A percentile compares a stretch with the other conserved stretches of the same genome.
phyloP scores from a whole-genome alignment of 2,888 invertebrate species.

The Conus canariensis region DNA sequence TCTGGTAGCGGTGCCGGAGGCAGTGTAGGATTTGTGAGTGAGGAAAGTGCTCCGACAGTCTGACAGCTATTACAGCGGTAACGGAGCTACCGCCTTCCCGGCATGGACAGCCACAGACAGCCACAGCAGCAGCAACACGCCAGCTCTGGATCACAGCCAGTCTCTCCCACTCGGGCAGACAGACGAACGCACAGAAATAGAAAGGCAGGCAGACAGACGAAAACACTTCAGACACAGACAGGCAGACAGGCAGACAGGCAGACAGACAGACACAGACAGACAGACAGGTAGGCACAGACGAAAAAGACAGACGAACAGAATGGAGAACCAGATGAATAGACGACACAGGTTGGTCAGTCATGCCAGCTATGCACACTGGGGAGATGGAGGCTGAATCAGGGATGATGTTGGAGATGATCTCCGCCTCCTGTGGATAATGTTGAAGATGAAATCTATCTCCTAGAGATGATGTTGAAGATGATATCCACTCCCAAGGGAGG shows the following conservation, averaged over 20 bases:
- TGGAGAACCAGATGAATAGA: neutral
- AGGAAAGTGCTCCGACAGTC: neutral
- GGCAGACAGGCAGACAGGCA: neutral
- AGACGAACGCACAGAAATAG: neutral
- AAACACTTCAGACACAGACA: neutral
- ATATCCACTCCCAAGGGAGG: too few relatives aligned
- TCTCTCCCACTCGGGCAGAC: neutral
- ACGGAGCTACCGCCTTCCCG: too few relatives aligned
- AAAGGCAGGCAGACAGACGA: neutral
- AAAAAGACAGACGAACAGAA: neutral
- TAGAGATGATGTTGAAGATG: too few relatives aligned
- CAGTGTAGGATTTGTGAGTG: too few relatives aligned
- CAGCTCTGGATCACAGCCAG: neutral
- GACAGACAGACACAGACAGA: neutral
- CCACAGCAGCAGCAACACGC: neutral
- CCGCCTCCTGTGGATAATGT: too few relatives aligned
- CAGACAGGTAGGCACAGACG: neutral
- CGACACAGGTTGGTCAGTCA: neutral
- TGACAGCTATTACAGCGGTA: neutral
- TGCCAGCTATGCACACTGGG: neutral
- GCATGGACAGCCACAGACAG: neutral
- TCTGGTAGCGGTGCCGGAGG: neutral
- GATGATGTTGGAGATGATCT: too few relatives aligned
- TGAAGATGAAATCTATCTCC: too few relatives aligned
- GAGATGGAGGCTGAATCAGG: neutral